Conservation (phyloP, 1,140 invertebrate species). For the Oedothorax gibbosus region DNA sequence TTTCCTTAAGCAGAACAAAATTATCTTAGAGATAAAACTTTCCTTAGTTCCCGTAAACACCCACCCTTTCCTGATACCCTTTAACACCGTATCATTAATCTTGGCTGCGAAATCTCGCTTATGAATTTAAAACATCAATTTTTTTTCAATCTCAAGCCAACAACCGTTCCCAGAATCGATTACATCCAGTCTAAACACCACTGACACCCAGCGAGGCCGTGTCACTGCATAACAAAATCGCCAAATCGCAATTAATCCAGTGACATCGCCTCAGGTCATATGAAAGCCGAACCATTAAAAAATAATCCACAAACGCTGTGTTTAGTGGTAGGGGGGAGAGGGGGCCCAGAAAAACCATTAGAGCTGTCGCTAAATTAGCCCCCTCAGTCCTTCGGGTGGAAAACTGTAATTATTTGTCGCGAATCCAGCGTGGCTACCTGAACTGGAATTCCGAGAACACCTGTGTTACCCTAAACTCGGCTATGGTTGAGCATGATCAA, state of each 20-base stretch:
- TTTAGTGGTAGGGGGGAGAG: constrained; percentile 26
- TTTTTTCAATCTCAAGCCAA: no score
- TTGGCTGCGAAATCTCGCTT: no score
- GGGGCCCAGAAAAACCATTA: constrained; percentile 26
- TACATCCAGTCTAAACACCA: no score
- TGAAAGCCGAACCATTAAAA: constrained; percentile 30
- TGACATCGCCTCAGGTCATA: constrained; percentile 23
- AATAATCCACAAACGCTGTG: constrained; percentile 37
- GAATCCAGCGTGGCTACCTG: constrained; percentile 42
- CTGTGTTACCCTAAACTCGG: constrained; percentile 57
- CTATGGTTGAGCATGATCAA: constrained; percentile 59
- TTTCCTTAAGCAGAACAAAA: no score
- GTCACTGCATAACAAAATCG: constrained; percentile 4
- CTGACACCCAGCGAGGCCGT: neutral
- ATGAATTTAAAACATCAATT: no score
- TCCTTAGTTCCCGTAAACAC: no score
- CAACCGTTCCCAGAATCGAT: no score
- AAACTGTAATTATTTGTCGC: constrained; percentile 59
- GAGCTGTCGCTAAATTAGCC: constrained; percentile 56
- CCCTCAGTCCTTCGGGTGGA: neutral
- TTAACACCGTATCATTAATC: no score
- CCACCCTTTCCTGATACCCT: no score
- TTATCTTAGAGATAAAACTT: no score
- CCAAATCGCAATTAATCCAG: neutral
- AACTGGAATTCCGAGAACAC: constrained; percentile 55